Conservation (phyloP, 2,888 invertebrate genomes). For the Dendrolimus houi region DNA sequence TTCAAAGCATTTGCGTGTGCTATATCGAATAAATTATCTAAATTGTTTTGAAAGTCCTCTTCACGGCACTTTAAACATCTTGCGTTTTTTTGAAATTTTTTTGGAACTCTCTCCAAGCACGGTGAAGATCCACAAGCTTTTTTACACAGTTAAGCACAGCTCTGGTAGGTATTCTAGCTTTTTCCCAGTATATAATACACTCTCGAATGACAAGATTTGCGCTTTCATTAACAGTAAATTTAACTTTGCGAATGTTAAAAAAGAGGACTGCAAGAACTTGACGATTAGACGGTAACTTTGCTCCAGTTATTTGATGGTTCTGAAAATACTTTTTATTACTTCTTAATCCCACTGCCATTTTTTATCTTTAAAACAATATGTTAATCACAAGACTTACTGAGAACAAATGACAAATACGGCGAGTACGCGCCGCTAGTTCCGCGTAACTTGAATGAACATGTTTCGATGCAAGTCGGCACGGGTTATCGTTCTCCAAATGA, state of each 20-base stretch:
- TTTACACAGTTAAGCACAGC: background rate
- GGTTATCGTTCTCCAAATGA: too few relatives aligned
- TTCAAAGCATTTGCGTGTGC: too few relatives aligned
- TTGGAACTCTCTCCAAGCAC: background rate
- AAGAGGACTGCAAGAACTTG: constrained; percentile 19
- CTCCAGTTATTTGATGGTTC: background rate
- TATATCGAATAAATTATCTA: too few relatives aligned
- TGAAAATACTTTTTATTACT: background rate
- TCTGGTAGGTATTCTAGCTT: constrained; percentile 8
- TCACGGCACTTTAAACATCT: background rate
- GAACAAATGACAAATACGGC: background rate
- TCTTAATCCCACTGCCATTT: background rate
- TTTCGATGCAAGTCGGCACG: too few relatives aligned
- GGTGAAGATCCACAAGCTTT: background rate
- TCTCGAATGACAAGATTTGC: constrained; percentile 17
- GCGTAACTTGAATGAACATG: too few relatives aligned
- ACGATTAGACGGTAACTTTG: constrained; percentile 3
- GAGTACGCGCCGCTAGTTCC: too few relatives aligned
- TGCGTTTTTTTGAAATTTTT: too few relatives aligned
- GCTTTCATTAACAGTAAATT: constrained; percentile 15
- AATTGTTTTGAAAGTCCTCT: constrained; percentile 11
- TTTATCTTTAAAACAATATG: background rate
- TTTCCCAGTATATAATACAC: constrained; percentile 22
- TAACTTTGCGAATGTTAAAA: constrained; percentile 40
- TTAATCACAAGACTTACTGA: background rate